Evolutionary conservation across 1,140 invertebrate genomes (phyloP).

Genomic region (Aricia agestis): DNA sequence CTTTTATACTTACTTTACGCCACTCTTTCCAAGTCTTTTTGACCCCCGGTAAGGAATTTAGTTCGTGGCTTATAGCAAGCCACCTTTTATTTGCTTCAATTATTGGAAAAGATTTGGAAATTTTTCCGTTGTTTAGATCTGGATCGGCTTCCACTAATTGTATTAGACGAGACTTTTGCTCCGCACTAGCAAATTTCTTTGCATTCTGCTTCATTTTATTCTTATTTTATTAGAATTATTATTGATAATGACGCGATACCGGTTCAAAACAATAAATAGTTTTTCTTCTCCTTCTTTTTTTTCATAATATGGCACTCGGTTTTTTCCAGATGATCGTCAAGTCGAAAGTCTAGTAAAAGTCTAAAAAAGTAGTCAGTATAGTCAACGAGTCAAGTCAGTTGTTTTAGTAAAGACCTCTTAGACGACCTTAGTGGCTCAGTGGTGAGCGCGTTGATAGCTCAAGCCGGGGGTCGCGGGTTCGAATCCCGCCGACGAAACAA

Average conservation of each 20-base stretch:
- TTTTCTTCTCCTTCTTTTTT: no score
- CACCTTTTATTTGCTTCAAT: background rate
- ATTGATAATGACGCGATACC: no score
- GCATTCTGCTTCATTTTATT: background rate
- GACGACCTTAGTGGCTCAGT: no score
- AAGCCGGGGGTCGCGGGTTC: no score
- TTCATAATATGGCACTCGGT: no score
- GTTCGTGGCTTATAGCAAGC: background rate
- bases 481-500: no score
- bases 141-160: background rate
- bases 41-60: background rate
- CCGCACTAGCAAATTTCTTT: conserved; percentile 1
- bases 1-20: background rate
- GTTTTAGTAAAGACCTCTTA: background rate
- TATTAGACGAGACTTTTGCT: background rate
- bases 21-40: background rate
- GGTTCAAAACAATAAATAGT: no score
- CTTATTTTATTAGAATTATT: background rate
- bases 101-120: background rate
- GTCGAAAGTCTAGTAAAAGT: no score
- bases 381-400: no score
- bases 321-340: no score
- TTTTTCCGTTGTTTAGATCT: background rate
- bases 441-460: no score
- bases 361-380: no score